Evolutionary conservation across 2,113 vertebrate genomes (phyloP), one percentile per base, ranked within the genome.

Genomic region (Pollachius pollachius): DNA sequence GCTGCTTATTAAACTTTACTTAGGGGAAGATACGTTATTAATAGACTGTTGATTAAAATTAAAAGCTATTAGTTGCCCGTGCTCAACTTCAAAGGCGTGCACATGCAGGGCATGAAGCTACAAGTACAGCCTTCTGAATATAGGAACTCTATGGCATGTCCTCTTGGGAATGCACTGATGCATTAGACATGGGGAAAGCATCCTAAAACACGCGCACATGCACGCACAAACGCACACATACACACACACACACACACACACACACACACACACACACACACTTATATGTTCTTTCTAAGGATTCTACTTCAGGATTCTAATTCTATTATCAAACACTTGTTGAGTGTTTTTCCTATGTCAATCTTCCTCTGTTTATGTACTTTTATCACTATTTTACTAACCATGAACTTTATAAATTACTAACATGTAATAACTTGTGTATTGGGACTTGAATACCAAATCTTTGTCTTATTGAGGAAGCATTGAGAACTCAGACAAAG

Each of bases 31-130:
- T 84, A 76, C 70, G 77, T 81, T 84, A 85, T 89, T 86, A 87
- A 86, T 84, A 84, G 77, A 80, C 68, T 76, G 76, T 89, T 81
- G 76, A 89, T 88, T 90, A 76, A 81, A 85, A 84, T 83, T 79
- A 84, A 85, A 88, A 71, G 81, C 82, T 73, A 78, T 85, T 81
- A 83, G 70, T 75, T 67, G 54, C 64, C 60, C 74, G 75, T 65
- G 70, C 63, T 69, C 70, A 73, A 70, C 84, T 85, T 86, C 82
- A 87, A 80, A 86, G 81, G 79, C 77, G 52, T 65, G 62, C 61
- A 60, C 64, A 70, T 73, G 61, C 16, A 2, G 57, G 69, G 71
- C 80, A 19, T 70, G 76, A 73, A 80, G 81, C 56, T 57, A 12
- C 72, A 67, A 79, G 76, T 73, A 71, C 52, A 68, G 17, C 17